Base-by-base conservation (phyloP, 2,113 vertebrate genomes). In the Amia ocellicauda region DNA sequence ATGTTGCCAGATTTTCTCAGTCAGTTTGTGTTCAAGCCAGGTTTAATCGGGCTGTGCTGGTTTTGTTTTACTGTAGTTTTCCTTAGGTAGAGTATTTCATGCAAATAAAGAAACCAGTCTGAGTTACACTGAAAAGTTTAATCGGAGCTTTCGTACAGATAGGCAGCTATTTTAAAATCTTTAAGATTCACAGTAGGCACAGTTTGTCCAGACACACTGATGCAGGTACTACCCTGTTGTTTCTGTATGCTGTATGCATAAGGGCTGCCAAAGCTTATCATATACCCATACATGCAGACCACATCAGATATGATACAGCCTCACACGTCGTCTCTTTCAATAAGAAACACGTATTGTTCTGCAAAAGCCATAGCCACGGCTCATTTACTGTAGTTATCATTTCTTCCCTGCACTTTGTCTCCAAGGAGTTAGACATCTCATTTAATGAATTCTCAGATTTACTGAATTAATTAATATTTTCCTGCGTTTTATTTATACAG, bases 391-490 rank as follows among this genome's bases (percentile, higher is more conserved):
- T 27, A 24, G 11, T 57, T 55, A 64, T 47, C 54, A 3, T 36
- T 17, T 27, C n/a, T 17, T 55, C 47, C 63, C 53, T 29, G 54
- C 14, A 14, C 31, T 27, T n/a, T n/a, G 27, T 40, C 52, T 22
- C 27, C n/a, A 27, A 31, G 31, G 31, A 36, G 5, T 36, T 36
- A 36, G 31, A 36, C 31, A 36, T 36, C 31, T 36, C 31, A 36
- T 36, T 36, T 36, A 36, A 36, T 36, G 31, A 36, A 36, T 7
- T 36, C n/a, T 11, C 11, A 31, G 17, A 5, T 3, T 65, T 36
- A 49, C 4, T 50, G 10, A 28, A 65, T 58, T 45, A 65, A 58
- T 41, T 51, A 16, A 51, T 50, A 49, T 28, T 65, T 58, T 36
- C 22, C 20, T n/a, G 20, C 11, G 14, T 13, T 65, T 58, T 47